Percentiles rank a stretch among this genome's conserved stretches.
Conservation (phyloP, 2,888 invertebrate species). For the Protonemura montana region DNA sequence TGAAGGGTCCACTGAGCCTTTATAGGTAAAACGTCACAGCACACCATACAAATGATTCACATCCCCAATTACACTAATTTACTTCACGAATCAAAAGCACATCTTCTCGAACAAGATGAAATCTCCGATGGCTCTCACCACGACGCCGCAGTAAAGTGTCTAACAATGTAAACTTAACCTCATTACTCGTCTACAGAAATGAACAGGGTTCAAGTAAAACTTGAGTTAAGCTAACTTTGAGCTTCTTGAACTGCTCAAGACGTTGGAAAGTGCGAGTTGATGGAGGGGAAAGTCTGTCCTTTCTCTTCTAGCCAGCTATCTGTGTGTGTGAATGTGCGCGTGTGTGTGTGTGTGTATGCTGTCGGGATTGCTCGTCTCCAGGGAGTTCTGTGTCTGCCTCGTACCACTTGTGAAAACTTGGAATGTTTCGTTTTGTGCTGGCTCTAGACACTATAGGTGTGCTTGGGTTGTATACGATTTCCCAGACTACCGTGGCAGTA, state of each 20-base stretch:
- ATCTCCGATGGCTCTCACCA: conserved; percentile 12
- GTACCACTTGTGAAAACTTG: conserved; percentile 28
- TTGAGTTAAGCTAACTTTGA: conserved; percentile 38
- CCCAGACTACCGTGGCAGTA: background rate
- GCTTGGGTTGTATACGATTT: conserved; percentile 20
- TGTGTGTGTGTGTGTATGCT: background rate
- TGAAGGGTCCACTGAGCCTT: too few species aligned
- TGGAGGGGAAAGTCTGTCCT: conserved; percentile 34
- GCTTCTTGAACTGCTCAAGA: conserved; percentile 30
- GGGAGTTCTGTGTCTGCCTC: conserved; percentile 21
- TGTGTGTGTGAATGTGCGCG: background rate
- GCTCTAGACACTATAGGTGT: conserved; percentile 21
- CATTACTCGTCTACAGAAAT: conserved; percentile 29
- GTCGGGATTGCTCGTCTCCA: conserved; percentile 24
- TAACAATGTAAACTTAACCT: conserved; percentile 30
- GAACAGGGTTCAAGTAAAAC: conserved; percentile 33
- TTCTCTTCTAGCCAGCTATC: background rate
- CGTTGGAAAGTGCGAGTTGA: conserved; percentile 30
- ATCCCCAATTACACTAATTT: conserved; percentile 12
- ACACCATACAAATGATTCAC: background rate
- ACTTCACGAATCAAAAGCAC: conserved; percentile 5
- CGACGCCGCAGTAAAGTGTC: conserved; percentile 24
- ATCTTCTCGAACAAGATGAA: conserved; percentile 4
- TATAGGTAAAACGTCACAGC: background rate
- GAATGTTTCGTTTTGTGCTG: conserved; percentile 33